Evolutionary conservation across 2,113 vertebrate genomes (phyloP), one percentile per base, ranked within the genome.

Genomic region (Glaucidium brasilianum): DNA sequence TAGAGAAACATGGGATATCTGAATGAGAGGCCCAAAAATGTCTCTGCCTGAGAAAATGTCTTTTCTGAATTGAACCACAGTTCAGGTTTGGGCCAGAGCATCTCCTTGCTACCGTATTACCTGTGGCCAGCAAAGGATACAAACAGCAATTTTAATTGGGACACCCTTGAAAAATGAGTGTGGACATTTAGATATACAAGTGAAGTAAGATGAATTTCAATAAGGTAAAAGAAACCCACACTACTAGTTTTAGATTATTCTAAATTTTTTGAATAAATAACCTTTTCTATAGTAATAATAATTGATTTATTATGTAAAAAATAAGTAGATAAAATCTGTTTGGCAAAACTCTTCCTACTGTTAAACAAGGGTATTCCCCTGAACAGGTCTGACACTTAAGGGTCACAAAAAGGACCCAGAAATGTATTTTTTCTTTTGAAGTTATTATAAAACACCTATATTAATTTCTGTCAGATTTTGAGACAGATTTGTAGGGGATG

Each of bases 391-490:
- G 21, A 73, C 35, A 25, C 30, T 67, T 76, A 58, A 80, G 21
- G 37, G 35, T 23, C 20, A 25, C 34, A 55, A 12, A 85, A 85
- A 85, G 19, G 21, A 63, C 13, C 5, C 5, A 83, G 34, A 68
- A 84, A 43, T 43, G 20, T 47, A 13, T 12, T 62, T 74, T 53
- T 55, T 26, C 22, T 47, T 90, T 90, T 75, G 47, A 90, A 84
- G 39, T 4, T 52, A 52, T 79, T 90, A 77, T 85, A 96, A 96
- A 97, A 63, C 22, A 91, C 35, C 76, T 77, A 39, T 11, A 26
- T 32, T 92, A 43, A 53, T 93, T 94, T 96, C 67, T 10, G 21
- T 78, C 75, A 95, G 88, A 96, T 88, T 95, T 95, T 73, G 50
- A 92, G 79, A 53, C 47, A 64, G 73, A 47, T 97, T 97, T 94